Base-by-base conservation (phyloP, 2,113 vertebrate genomes). In the Malurus melanocephalus region DNA sequence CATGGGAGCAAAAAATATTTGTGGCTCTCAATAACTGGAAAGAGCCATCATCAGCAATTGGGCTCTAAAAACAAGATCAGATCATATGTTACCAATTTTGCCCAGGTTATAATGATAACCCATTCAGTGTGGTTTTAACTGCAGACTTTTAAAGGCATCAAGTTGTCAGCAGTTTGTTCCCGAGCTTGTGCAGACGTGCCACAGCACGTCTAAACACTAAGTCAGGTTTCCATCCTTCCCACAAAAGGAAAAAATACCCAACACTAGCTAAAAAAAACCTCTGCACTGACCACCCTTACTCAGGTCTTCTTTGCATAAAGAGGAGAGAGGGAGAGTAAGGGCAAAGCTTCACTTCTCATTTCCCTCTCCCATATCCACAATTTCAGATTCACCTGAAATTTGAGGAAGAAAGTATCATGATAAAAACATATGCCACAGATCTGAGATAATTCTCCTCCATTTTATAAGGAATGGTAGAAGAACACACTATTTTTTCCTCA, bases 161-260 rank as follows among this genome's bases (percentile, higher is more conserved):
- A 1, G 26, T 23, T 73, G 59, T 21, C 60, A 74, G 32, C 48
- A 57, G 46, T 60, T 79, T 26, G 5, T 61, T 88, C 55, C 62
- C 64, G 49, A 3, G 0, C 45, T 59, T 2, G 0, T 33, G 51
- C 38, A 68, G 57, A 46, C 1, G 0, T 56, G 28, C 66, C 57
- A 45, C 22, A 30, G 53, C 22, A 53, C 26, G 27, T 27, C 40
- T 49, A 51, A 86, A 61, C 52, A 28, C 13, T 46, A 53, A 45
- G 16, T 55, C 16, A 43, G 52, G 32, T 67, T 83, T 73, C 61
- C n/a, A 40, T 83, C 15, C 61, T 62, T 88, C 40, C 86, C 35
- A 88, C 19, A 16, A 24, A 71, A 48, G 28, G 21, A 6, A 64
- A 91, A 90, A 75, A 68, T 81, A 87, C 1, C 21, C 12, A 48